Evolutionary conservation across 1,140 invertebrate genomes (phyloP).

Genomic region (Diploscapter pachys): DNA sequence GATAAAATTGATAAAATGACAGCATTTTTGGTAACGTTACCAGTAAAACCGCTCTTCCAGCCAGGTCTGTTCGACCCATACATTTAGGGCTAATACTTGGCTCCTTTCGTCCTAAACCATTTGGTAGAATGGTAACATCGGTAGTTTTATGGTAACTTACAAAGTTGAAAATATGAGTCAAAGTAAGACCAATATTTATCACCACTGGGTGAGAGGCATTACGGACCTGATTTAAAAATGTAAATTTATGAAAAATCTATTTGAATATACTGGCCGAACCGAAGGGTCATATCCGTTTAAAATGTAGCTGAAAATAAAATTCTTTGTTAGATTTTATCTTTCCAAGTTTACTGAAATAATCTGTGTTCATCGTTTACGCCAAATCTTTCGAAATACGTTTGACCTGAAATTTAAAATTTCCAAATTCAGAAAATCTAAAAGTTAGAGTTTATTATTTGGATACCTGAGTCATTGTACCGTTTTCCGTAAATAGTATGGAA

Average conservation of each 20-base stretch:
- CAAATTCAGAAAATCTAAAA: no score
- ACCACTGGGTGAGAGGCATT: constrained; percentile 29
- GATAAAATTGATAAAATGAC: no score
- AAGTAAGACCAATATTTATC: constrained; percentile 31
- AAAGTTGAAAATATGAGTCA: constrained; percentile 39
- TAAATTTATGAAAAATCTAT: no score
- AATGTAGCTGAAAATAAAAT: constrained; percentile 15
- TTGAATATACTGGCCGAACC: constrained; percentile 9
- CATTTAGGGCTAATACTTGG: constrained; percentile 39
- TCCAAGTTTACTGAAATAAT: constrained; percentile 24
- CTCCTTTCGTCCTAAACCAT: constrained; percentile 37
- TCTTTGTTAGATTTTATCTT: not conserved
- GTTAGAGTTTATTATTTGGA: no score
- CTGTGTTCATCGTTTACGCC: constrained; percentile 35
- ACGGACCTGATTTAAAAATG: constrained; percentile 3
- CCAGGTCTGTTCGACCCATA: constrained; percentile 65
- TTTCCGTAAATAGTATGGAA: no score
- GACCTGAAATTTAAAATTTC: no score
- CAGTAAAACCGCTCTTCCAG: constrained; percentile 84
- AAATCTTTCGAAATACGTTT: constrained; percentile 16
- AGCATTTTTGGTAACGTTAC: no score
- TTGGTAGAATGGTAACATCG: not conserved
- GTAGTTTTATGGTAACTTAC: constrained; percentile 14
- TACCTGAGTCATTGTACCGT: no score
- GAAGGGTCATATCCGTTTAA: constrained; percentile 26